phyloP scores from a whole-genome alignment of 2,797 vertebrate genomes.

The Bovichtus variegatus region DNA sequence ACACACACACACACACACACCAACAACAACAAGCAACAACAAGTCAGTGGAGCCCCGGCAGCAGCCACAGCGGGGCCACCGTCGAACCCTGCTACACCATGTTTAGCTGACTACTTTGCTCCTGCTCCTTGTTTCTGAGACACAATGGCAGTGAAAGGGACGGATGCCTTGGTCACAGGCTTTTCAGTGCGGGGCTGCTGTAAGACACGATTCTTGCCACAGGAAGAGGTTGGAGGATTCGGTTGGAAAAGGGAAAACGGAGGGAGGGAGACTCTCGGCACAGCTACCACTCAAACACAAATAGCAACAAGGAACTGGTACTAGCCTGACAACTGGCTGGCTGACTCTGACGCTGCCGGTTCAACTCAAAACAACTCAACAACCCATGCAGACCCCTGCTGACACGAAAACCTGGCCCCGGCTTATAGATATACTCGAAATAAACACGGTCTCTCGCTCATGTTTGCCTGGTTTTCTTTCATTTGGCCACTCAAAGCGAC shows the following conservation, averaged over 20 bases:
- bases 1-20: constrained; percentile 15
- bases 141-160: constrained; percentile 68
- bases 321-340: constrained; percentile 74
- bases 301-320: constrained; percentile 76
- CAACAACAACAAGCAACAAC: constrained; percentile 72
- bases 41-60: constrained; percentile 80
- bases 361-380: constrained; percentile 75
- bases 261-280: constrained; percentile 61
- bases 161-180: constrained; percentile 67
- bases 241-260: constrained; percentile 46
- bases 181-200: constrained; percentile 73
- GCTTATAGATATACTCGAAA: constrained; percentile 62
- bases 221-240: constrained; percentile 72
- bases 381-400: constrained; percentile 73
- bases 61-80: constrained; percentile 81
- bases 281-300: constrained; percentile 74
- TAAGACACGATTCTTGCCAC: constrained; percentile 73
- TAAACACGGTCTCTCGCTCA: constrained; percentile 69
- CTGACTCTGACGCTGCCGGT: constrained; percentile 70
- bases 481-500: constrained; percentile 77
- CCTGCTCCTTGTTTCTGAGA: constrained; percentile 74
- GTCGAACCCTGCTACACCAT: constrained; percentile 64
- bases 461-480: constrained; percentile 74
- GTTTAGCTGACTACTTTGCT: constrained; percentile 72
- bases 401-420: constrained; percentile 73